Evolutionary conservation across 2,888 invertebrate species (phyloP), one percentile per base, ranked within the genome.

Genomic region (Habroteleia sp.): DNA sequence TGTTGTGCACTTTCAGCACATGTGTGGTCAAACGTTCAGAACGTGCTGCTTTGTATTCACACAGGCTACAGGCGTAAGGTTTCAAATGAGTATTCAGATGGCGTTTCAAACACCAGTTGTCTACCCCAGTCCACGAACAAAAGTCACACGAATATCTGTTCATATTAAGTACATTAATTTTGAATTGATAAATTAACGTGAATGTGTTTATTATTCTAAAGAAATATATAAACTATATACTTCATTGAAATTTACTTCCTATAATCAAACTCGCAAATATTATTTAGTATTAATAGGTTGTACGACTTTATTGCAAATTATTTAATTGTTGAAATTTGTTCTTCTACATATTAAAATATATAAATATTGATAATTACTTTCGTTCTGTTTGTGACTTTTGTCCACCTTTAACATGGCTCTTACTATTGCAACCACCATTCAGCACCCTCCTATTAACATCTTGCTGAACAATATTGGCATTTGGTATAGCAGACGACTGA

Each of bases 41-140:
- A 80, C 97, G 92, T 62, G 97, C 97, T 66, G 97, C 97, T 90
- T 96, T 97, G 90, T 97, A 97, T 89, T 97, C 96, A 90, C 97
- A 97, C 56, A 97, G 91, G 81, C 94, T 93, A 89, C 97, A 97
- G 60, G 95, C 94, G 89, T 95, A 97, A 37, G 96, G 96, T 89
- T 97, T 97, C 86, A 96, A 92, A 89, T 97, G 97, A 25, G 96
- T 97, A 90, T 97, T 97, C 83, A 97, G 92, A 88, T 97, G 97
- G 41, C 97, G 92, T 89, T 97, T 96, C 71, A 97, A 91, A 84
- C 96, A 96, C 97, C 97, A 97, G 88, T 96, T 96, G 89, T 97
- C 97, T 62, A 95, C 96, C 13, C 97, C 97, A 29, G 95, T 94
- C 96, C 96, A 97, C 13, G 96, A 92, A 89, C 97, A 97, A 88